phyloP scores from a whole-genome alignment of 2,797 vertebrate species.

The Cheracebus regulus region DNA sequence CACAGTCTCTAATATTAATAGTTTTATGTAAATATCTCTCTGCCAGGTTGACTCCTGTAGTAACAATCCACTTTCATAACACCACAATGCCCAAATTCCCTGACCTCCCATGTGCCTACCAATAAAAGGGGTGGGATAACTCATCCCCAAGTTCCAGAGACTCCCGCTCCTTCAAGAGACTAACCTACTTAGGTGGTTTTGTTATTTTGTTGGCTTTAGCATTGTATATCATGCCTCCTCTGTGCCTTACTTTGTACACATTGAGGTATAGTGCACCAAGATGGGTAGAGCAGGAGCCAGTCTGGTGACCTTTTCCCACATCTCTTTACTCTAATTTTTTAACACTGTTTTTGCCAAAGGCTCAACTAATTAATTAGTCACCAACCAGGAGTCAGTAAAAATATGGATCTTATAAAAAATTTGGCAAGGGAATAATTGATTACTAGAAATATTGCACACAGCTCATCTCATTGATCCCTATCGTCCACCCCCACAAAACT shows the following conservation, averaged over 20 bases:
- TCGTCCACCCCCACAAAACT: not conserved
- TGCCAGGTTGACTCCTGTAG: not conserved
- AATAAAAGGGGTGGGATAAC: not conserved
- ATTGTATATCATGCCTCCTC: not conserved
- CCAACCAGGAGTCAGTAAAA: not conserved
- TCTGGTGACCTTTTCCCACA: not conserved
- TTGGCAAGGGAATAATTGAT: not conserved
- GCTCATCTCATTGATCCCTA: not conserved
- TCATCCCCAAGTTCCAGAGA: not conserved
- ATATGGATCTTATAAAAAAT: not conserved
- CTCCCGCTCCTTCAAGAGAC: not conserved
- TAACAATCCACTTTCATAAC: not conserved
- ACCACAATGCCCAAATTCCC: not conserved
- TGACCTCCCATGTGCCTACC: not conserved
- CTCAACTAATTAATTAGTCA: not conserved
- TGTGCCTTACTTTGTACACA: not conserved
- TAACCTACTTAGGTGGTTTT: not conserved
- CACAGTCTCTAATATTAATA: not conserved
- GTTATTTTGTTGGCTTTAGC: not conserved
- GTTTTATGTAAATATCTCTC: not conserved
- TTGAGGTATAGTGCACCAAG: not conserved
- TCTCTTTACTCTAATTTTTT: not conserved
- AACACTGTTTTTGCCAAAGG: not conserved
- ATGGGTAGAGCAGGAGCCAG: not conserved
- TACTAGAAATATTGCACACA: not conserved